Conservation (phyloP, 2,113 vertebrate genomes). For the Lagopus leucura region DNA sequence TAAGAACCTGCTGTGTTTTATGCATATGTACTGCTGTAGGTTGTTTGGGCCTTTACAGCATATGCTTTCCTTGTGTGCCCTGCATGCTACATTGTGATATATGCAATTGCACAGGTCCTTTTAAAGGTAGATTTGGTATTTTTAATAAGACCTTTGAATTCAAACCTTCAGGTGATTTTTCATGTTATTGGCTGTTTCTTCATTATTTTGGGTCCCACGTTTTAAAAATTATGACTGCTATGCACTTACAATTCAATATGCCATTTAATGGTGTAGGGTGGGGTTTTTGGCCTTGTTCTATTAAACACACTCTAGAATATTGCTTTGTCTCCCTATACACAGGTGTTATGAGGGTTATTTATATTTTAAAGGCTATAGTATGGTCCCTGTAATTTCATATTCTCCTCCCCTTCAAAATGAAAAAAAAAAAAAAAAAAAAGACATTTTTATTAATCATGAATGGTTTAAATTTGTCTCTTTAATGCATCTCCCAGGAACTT, state of each 20-base stretch:
- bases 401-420: slow-evolving; percentile 7
- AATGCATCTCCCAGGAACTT: slow-evolving; percentile 59
- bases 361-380: slow-evolving; percentile 37
- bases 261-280: not conserved
- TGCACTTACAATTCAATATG: slow-evolving; percentile 38
- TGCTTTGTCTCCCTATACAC: not conserved
- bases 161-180: slow-evolving; percentile 23
- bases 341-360: slow-evolving; percentile 34
- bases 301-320: slow-evolving; percentile 54
- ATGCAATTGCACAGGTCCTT: not conserved
- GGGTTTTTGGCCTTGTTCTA: not conserved
- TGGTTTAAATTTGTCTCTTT: slow-evolving; percentile 57
- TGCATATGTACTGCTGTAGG: not conserved
- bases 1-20: not conserved
- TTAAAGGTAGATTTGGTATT: slow-evolving; percentile 45
- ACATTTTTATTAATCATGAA: slow-evolving; percentile 19
- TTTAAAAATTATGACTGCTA: slow-evolving; percentile 48
- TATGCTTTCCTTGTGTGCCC: not conserved
- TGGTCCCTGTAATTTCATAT: slow-evolving; percentile 44
- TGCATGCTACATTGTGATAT: not conserved
- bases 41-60: not conserved
- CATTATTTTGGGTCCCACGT: slow-evolving; percentile 25
- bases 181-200: slow-evolving; percentile 60
- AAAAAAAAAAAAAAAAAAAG: not conserved
- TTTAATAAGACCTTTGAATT: slow-evolving; percentile 61